phyloP scores from a whole-genome alignment of 2,888 invertebrate species.

The Lasius fuliginosus region DNA sequence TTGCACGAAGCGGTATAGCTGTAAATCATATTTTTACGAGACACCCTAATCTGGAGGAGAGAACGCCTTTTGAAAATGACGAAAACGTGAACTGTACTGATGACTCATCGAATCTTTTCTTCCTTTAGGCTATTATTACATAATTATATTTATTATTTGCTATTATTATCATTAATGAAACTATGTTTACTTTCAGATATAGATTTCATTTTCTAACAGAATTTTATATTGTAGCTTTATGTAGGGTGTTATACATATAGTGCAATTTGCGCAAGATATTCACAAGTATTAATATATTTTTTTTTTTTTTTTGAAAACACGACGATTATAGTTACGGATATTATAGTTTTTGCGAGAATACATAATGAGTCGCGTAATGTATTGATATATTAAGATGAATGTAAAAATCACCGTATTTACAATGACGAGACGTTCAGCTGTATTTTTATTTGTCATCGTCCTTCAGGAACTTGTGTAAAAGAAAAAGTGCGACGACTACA shows the following conservation, averaged over 20 bases:
- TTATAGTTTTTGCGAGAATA: neutral
- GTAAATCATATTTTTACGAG: conserved; percentile 84
- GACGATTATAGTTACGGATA: neutral
- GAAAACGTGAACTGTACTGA: conserved; percentile 76
- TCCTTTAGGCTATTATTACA: neutral
- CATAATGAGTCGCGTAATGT: neutral
- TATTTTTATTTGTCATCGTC: neutral
- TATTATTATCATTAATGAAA: neutral
- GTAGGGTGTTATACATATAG: neutral
- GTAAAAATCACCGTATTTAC: neutral
- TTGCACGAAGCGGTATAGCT: conserved; percentile 71
- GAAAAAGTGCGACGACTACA: neutral
- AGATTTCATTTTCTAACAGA: conserved; percentile 8
- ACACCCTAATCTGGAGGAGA: conserved; percentile 77
- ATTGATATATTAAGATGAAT: neutral
- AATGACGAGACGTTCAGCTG: neutral
- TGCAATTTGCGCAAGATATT: neutral
- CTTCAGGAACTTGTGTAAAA: neutral
- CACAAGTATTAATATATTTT: neutral
- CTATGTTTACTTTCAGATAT: neutral
- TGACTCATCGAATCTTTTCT: conserved; percentile 25
- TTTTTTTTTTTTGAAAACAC: neutral
- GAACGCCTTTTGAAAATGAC: conserved; percentile 72
- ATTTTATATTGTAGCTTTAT: neutral
- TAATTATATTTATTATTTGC: neutral